These are phyloP conservation scores for Diabrotica undecimpunctata DNA, from an alignment of 1,140 invertebrate species.

Conservation along the genomic window DNA sequence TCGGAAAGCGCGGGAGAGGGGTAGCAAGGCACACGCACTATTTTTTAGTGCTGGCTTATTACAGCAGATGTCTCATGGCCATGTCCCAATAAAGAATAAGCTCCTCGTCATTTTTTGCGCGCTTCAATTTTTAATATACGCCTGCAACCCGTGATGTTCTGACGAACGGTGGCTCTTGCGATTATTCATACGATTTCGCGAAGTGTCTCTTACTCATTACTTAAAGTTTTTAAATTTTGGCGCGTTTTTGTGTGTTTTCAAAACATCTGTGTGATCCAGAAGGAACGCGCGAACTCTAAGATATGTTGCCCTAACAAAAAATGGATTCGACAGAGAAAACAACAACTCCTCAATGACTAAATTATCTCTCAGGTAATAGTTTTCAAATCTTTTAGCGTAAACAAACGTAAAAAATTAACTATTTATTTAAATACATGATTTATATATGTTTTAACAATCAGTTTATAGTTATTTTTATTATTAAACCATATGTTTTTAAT, in stretches of 20 bases:
- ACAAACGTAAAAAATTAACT: too few species aligned
- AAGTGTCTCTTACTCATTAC: slow-evolving; percentile 10
- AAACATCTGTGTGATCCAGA: slow-evolving; percentile 28
- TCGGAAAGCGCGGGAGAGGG: slow-evolving; percentile 33
- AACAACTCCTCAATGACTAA: slow-evolving; percentile 13
- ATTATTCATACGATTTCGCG: slow-evolving; percentile 7
- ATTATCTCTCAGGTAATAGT: slow-evolving; percentile 10
- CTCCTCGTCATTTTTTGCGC: slow-evolving; percentile 46
- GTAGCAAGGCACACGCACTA: slow-evolving; percentile 47
- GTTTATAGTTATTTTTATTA: too few species aligned
- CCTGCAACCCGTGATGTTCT: slow-evolving; percentile 38
- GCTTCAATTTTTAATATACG: slow-evolving; percentile 49
- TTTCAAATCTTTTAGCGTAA: not conserved
- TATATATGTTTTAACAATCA: too few species aligned
- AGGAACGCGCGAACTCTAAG: slow-evolving; percentile 26
- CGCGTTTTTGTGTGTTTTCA: slow-evolving; percentile 32
- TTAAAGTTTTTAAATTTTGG: slow-evolving; percentile 18
- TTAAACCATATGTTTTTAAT: too few species aligned
- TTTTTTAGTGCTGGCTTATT: slow-evolving; percentile 51
- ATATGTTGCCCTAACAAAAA: slow-evolving; percentile 24
- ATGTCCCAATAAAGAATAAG: slow-evolving; percentile 51
- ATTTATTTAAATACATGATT: too few species aligned
- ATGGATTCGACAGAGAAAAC: slow-evolving; percentile 24
- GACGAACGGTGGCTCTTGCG: slow-evolving; percentile 21
- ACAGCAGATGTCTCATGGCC: slow-evolving; percentile 51